Evolutionary conservation across 1,140 invertebrate genomes (phyloP), one percentile per base, ranked within the genome.

Genomic region (Lycorma delicatula): DNA sequence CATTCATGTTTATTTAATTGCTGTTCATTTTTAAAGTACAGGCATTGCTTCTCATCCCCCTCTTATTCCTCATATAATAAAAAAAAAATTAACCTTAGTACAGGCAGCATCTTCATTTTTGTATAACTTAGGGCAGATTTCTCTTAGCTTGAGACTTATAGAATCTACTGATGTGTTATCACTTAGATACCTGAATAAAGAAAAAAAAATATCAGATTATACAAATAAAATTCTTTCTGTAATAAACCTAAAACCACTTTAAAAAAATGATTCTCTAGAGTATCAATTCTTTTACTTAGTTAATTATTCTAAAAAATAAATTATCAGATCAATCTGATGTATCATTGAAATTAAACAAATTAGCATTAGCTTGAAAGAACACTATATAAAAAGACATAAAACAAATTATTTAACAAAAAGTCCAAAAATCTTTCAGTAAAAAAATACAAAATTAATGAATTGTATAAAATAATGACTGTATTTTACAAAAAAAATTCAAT

Each of bases 101-200:
- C 89, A 94, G 28, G 92, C 87, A 16, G 93, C 95, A 78, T 98
- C 96, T 78, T 99, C 96, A 66, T 84, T 85, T 64, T 88, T 88
- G 68, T 97, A 99, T 1, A 99, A 77, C 65, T 86, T 89, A 0
- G 96, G 96, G 71, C 96, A 98, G 0, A 94, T 78, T 68, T 95
- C 85, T 49, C 94, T 76, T n/a, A 99, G 74, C 71, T 86, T 87
- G 16, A 78, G 74, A 59, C 91, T 97, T 29, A 98, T 91, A 0
- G 88, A 82, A 71, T 95, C 91, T 1, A 96, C 91, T 2, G 89
- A 91, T 0, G 95, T 92, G 73, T 95, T 94, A 70, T 99, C 96
- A 54, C 87, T 86, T 1, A 98, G 77, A 72, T 98, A 99, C 55
- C 87, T 78, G 59, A 46, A 60, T 66, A 58, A 61, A 60, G 44